Evolutionary conservation across 2,888 invertebrate genomes (phyloP), one percentile per base, ranked within the genome.

Genomic region (Lasioglossum marginatum): DNA sequence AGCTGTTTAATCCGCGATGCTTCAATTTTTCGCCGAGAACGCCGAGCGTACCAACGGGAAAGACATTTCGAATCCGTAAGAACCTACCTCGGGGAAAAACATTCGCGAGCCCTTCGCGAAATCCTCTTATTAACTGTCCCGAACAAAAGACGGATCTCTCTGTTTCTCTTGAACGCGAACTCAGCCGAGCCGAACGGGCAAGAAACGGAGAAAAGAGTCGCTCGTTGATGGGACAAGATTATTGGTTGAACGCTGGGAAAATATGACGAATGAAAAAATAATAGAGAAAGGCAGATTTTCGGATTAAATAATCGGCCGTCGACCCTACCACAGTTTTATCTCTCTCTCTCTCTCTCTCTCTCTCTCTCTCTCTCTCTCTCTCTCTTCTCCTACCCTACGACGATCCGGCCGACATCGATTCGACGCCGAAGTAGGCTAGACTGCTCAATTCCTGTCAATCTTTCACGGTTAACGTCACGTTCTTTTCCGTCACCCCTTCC

Each of bases 391-490:
- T 57, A 57, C 19, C 16, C n/a, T 14, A n/a, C 37, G 37, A 34
- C 34, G 68, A 63, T 66, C 72, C 52, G 57, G 19, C 16, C 23
- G 60, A 43, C 81, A 85, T 86, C 77, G 85, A 85, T 85, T 34
- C 45, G 79, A 76, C 57, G 63, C 74, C 83, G 60, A 86, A 85
- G 60, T 86, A 74, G 85, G 63, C 75, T 79, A 83, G 60, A 43
- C 37, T 52, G 68, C n/a, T 86, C 86, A 73, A 86, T 86, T 86
- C 86, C 68, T 74, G 74, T 86, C 74, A 86, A 86, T 86, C 81
- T 86, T 86, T 86, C 48, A 86, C 71, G 27, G 77, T 74, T 74
- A 80, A 74, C 86, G 73, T 48, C 76, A 66, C 66, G 52, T 48
- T 45, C 37, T 16, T 14, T 16, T 14, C 14, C 71, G 19, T 74